Conservation (phyloP, 2,888 invertebrate species). For the Meliscaeva auricollis region DNA sequence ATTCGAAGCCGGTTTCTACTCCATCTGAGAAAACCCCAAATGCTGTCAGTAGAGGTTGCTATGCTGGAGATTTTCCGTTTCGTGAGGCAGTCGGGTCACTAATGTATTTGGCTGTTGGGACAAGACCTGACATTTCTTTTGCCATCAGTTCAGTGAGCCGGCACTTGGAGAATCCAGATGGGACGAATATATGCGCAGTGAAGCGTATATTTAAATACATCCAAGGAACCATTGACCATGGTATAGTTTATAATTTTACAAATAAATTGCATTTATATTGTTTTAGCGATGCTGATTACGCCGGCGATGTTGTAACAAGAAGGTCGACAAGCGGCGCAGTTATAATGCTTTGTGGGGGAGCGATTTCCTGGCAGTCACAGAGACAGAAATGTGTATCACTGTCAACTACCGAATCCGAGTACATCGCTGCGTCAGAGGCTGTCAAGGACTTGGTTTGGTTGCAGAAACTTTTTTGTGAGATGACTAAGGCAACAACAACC, state of each 20-base stretch:
- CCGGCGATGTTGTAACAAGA: not conserved
- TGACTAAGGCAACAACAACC: not conserved
- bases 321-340: not conserved
- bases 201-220: conserved; percentile 52
- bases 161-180: conserved; percentile 24
- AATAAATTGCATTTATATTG: conserved; percentile 10
- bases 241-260: conserved; percentile 30
- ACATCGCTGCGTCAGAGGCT: conserved; percentile 71
- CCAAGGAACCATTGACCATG: conserved; percentile 22
- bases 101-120: conserved; percentile 16
- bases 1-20: conserved; percentile 20
- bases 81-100: conserved; percentile 17
- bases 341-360: not conserved
- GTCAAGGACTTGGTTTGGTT: conserved; percentile 71
- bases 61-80: conserved; percentile 3
- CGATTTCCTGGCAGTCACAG: conserved; percentile 14
- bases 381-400: conserved; percentile 55
- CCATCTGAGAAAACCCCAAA: conserved; percentile 14
- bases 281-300: not conserved
- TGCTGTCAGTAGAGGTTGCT: conserved; percentile 4
- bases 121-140: conserved; percentile 20
- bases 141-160: conserved; percentile 9
- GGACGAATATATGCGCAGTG: conserved; percentile 23
- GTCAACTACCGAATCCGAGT: conserved; percentile 79
- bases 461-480: conserved; percentile 3